Evolutionary conservation across 2,797 vertebrate genomes (phyloP).

Genomic region (Thaleichthys pacificus): DNA sequence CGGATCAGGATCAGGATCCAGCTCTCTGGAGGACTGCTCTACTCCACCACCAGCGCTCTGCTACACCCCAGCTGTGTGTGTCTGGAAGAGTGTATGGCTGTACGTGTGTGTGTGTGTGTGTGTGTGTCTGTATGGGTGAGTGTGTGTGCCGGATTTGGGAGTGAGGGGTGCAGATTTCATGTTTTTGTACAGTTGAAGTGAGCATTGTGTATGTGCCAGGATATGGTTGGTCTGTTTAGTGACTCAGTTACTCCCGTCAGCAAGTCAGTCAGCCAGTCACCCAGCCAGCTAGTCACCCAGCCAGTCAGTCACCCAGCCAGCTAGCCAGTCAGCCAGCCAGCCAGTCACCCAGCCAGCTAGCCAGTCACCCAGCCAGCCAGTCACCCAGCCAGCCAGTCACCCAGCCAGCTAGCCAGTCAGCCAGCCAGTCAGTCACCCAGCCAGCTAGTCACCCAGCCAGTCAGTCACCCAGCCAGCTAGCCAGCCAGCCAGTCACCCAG

Average conservation of each 20-base stretch:
- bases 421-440: no score
- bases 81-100: neutral
- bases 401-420: no score
- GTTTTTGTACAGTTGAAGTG: conserved; percentile 7
- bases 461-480: no score
- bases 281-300: neutral
- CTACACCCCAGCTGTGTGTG: neutral
- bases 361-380: neutral
- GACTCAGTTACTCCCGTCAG: conserved; percentile 23
- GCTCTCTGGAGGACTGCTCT: neutral
- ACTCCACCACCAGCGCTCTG: neutral
- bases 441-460: no score
- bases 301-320: neutral
- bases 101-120: neutral
- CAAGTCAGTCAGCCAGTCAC: conserved; percentile 10
- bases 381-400: no score
- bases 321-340: no score
- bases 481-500: no score
- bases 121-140: neutral
- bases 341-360: conserved; percentile 25
- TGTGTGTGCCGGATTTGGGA: neutral
- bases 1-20: conserved; percentile 22
- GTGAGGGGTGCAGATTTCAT: neutral
- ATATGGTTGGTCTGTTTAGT: conserved; percentile 26
- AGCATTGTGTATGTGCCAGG: conserved; percentile 6